Evolutionary conservation across 2,888 invertebrate genomes (phyloP).

Genomic region (Caradrina kadenii): DNA sequence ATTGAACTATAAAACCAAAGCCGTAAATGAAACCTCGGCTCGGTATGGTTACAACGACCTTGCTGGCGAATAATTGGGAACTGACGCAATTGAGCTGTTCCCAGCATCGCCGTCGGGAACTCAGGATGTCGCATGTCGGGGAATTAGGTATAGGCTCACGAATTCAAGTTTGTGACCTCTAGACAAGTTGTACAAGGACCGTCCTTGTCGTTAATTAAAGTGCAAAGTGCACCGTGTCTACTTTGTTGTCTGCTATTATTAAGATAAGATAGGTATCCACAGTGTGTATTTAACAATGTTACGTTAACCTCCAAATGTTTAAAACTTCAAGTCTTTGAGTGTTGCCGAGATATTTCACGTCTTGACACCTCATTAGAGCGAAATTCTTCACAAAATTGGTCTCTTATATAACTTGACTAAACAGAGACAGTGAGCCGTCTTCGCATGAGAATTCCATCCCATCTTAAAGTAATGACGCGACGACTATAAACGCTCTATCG

Average conservation of each 20-base stretch:
- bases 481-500: conserved; percentile 34
- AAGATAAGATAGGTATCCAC: conserved; percentile 14
- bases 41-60: conserved; percentile 68
- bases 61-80: conserved; percentile 74
- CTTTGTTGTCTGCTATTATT: conserved; percentile 28
- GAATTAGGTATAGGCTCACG: conserved; percentile 53
- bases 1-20: conserved; percentile 59
- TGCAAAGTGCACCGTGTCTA: conserved; percentile 38
- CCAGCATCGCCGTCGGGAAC: conserved; percentile 58
- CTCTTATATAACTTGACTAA: conserved; percentile 29
- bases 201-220: conserved; percentile 43
- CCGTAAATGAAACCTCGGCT: conserved; percentile 47
- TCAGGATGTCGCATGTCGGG: conserved; percentile 55
- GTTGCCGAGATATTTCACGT: not conserved
- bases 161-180: conserved; percentile 62
- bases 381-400: conserved; percentile 22
- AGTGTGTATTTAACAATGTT: not conserved
- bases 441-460: conserved; percentile 45
- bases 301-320: conserved; percentile 1
- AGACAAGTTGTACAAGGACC: conserved; percentile 29
- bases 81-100: conserved; percentile 74
- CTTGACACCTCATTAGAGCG: conserved; percentile 22
- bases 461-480: conserved; percentile 47
- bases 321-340: conserved; percentile 3
- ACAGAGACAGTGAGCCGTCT: conserved; percentile 34